Conservation (phyloP, 2,797 vertebrate genomes). For the Cebuella pygmaea region DNA sequence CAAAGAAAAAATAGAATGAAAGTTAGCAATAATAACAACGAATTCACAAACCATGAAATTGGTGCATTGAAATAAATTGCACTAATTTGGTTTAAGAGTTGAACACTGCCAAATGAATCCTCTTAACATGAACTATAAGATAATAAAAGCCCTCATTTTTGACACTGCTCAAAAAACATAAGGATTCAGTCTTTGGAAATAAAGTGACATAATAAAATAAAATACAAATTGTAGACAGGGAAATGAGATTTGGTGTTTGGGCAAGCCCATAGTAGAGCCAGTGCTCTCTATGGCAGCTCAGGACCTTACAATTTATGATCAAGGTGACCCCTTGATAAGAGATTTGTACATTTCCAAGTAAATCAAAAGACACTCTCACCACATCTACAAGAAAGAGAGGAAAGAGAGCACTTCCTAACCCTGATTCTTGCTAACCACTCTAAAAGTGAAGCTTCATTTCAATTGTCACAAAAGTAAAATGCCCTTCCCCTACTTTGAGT, state of each 20-base stretch:
- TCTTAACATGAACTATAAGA: slow-evolving; percentile 51
- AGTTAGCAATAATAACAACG: slow-evolving; percentile 77
- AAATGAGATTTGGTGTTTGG: background rate
- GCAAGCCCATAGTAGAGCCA: background rate
- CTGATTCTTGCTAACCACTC: background rate
- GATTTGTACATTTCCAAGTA: background rate
- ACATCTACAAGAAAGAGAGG: background rate
- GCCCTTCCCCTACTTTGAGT: background rate
- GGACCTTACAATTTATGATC: background rate
- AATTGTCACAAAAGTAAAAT: slow-evolving; percentile 35
- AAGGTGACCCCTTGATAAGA: background rate
- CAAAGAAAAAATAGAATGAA: slow-evolving; percentile 71
- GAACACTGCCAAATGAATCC: slow-evolving; percentile 78
- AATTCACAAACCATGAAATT: slow-evolving; percentile 77
- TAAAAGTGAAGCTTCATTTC: background rate
- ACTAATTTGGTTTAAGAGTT: slow-evolving; percentile 78
- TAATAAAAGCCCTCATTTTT: slow-evolving; percentile 67
- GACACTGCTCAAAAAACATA: slow-evolving; percentile 61
- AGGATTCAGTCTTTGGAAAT: slow-evolving; percentile 55
- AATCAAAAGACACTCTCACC: background rate
- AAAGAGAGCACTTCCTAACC: background rate
- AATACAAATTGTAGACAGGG: slow-evolving; percentile 30
- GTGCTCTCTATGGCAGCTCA: background rate
- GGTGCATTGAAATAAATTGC: slow-evolving; percentile 79
- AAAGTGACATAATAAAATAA: slow-evolving; percentile 54